Evolutionary conservation across 2,797 vertebrate genomes (phyloP), one percentile per base, ranked within the genome.

Genomic region (Poeciliopsis gracilis): DNA sequence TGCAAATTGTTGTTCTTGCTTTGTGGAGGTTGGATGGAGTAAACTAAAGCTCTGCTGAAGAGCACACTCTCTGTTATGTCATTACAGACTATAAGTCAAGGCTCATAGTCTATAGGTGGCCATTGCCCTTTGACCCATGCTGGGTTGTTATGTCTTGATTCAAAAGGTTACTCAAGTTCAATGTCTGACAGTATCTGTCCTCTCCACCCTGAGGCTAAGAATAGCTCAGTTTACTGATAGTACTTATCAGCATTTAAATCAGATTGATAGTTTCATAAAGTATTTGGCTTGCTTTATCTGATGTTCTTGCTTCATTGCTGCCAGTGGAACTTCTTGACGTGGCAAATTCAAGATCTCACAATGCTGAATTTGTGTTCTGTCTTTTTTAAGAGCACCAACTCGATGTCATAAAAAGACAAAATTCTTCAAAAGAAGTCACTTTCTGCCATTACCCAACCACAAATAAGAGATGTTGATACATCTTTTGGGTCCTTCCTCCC

Each of bases 151-250:
- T 84, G 70, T 82, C 20, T 15, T 18, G 9, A 43, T 45, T 78
- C 82, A 69, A 33, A 10, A 36, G 79, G 79, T 91, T 78, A 87
- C 82, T 90, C 0, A 18, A 84, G 88, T 84, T 90, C 82, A 90
- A 12, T 67, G 63, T 41, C 63, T 67, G 63, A 41, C 2, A 2
- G 20, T 23, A 67, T 67, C 36, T 77, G 75, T 46, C 43, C 23
- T 49, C 66, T 25, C 59, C 28, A 33, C 30, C 30, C 15, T 67
- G 36, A 67, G 38, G 36, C 38, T 23, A 15, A 16, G 46, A 47
- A 23, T 9, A 76, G 36, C 13, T 0, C 41, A 33, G 57, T 30
- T 71, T 61, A 16, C 10, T 36, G 6, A 55, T 74, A 12, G 23
- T 57, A 20, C 51, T 38, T 47, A 57, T 16, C 46, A 73, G 25